Base-by-base conservation (phyloP, 2,113 vertebrate species). In the Tupaia chinensis region DNA sequence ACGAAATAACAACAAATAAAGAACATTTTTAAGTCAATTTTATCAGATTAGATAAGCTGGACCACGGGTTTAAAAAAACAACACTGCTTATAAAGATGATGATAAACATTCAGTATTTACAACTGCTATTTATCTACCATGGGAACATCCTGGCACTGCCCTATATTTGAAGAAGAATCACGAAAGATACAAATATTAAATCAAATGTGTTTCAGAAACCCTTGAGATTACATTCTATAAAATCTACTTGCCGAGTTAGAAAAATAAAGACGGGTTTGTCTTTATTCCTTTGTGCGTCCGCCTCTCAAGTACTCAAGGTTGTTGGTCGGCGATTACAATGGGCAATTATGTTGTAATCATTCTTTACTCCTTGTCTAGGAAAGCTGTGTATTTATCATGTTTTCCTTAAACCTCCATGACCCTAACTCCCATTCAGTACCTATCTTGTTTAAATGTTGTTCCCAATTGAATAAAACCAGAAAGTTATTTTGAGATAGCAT, bases 171-270 rank as follows among this genome's bases (percentile, higher is more conserved):
- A 58, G 78, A 95, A 34, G 19, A 61, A 69, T 66, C 54, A 72
- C 34, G 32, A 73, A 96, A 91, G 58, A 70, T 32, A 79, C 0
- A 5, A 32, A 10, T 72, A 54, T 68, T 32, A 16, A 29, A 87
- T 79, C 3, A 93, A 85, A 93, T 74, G 44, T 77, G 32, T 77
- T 94, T 93, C 93, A 60, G 83, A 94, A 86, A 15, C 3, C 84
- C 44, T 90, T 17, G 15, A 58, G 10, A 66, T 89, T 44, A 92
- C 7, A 70, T 58, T 84, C 34, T 92, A 93, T 66, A 70, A 66
- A 56, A 76, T 65, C n/a, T 76, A 66, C 7, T 81, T 79, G 19
- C 8, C 80, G 82, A 92, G 44, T 82, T 25, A 93, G 72, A 60
- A 95, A 94, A 88, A 53, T 44, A 82, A 93, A 44, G 19, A 27